Evolutionary conservation across 2,113 vertebrate species (phyloP), one percentile per base, ranked within the genome.

Genomic region (Petaurus breviceps): DNA sequence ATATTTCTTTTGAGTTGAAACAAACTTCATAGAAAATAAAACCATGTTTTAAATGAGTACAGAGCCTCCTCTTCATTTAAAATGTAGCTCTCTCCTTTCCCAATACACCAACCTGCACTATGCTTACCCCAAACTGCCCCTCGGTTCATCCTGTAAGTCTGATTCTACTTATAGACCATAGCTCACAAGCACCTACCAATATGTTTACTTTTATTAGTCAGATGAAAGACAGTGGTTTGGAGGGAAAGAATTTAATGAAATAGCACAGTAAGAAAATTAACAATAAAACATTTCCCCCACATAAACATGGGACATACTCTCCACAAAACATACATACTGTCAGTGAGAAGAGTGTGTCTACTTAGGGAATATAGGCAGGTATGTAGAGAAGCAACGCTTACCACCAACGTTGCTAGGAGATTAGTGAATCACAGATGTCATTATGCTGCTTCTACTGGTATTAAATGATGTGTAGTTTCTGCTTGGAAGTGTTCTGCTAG

Each of bases 21-120:
- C 53, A 97, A 96, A 93, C 93, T 90, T 95, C 31, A 92, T 92
- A 96, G 90, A 96, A 97, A 98, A 97, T 97, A 98, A 97, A 98
- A 94, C 95, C 6, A 94, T 43, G n/a, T 90, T 97, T 93, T 90
- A 96, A 98, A 94, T 93, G 47, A 95, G 11, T 37, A 68, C 53
- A 57, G 43, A 90, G 92, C 0, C 37, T 96, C 93, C 3, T 95
- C 77, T 96, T 97, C 95, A 96, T 93, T 97, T 95, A 93, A 96
- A 96, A 90, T 94, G n/a, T 43, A 43, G 68, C n/a, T 1, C n/a
- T 43, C 19, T 22, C n/a, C 37, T 84, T 84, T 84, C n/a, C 68
- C 6, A 77, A 43, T 5, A 77, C 16, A 77, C 19, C 26, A 77
- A 77, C 37, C 37, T n/a, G 14, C 11, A 16, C 14, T n/a, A 43